Percentiles rank a stretch among this genome's conserved stretches.
Conservation (phyloP, 2,113 vertebrate species). For the Etheostoma spectabile region DNA sequence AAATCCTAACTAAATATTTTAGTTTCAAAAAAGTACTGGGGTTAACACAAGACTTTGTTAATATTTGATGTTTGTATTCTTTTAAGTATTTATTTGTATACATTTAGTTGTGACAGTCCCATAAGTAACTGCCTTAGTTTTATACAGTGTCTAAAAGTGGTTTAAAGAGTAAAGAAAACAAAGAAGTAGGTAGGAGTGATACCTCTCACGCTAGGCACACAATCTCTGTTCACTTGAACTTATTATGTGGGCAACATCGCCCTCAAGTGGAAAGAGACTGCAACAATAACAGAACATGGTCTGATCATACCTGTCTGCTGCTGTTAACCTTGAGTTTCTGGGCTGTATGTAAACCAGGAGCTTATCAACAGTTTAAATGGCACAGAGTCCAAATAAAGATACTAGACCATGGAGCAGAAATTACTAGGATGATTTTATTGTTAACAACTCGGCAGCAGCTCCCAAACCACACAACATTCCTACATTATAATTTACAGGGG, state of each 20-base stretch:
- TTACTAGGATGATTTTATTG: not conserved
- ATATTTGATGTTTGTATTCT: not conserved
- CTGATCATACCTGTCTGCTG: not conserved
- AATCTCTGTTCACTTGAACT: not conserved
- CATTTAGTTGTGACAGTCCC: not conserved
- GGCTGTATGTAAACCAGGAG: not conserved
- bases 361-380: not conserved
- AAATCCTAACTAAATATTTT: not conserved
- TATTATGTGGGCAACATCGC: constrained; percentile 34
- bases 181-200: constrained; percentile 3
- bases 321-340: not conserved
- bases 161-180: constrained; percentile 10
- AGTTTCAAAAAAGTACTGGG: not conserved
- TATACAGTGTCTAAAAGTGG: not conserved
- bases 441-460: not conserved
- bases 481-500: not conserved
- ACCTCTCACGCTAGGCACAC: not conserved
- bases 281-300: not conserved
- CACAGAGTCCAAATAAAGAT: not conserved
- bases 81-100: not conserved
- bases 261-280: constrained; percentile 50
- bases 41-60: not conserved
- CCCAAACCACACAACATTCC: not conserved
- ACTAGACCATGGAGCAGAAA: not conserved
- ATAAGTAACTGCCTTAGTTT: not conserved